These are phyloP conservation scores for Marasmarcha lunaedactyla DNA, from an alignment of 2,888 invertebrate genomes.

Conservation along the genomic window DNA sequence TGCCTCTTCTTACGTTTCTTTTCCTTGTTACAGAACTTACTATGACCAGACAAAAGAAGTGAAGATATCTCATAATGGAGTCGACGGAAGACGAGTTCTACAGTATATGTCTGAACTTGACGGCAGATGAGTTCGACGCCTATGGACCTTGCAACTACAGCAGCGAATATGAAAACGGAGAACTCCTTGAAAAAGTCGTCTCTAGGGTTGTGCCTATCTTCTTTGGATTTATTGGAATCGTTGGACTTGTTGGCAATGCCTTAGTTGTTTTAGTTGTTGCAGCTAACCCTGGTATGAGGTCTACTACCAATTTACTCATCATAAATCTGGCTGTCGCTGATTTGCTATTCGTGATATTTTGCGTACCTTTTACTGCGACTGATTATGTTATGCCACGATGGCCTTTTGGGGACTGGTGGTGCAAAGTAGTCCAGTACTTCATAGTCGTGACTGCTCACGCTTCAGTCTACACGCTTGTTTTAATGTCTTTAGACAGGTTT, in stretches of 20 bases:
- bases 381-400: slow-evolving; percentile 89
- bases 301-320: slow-evolving; percentile 92
- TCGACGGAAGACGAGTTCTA: slow-evolving; percentile 55
- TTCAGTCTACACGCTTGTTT: slow-evolving; percentile 91
- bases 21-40: not conserved
- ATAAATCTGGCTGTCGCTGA: slow-evolving; percentile 92
- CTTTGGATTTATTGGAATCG: slow-evolving; percentile 86
- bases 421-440: slow-evolving; percentile 91
- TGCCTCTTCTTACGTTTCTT: no score
- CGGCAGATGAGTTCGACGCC: slow-evolving; percentile 35
- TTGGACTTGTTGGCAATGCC: slow-evolving; percentile 91
- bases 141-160: slow-evolving; percentile 47
- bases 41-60: not conserved
- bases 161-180: slow-evolving; percentile 56
- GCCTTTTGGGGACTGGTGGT: slow-evolving; percentile 93
- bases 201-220: slow-evolving; percentile 82
- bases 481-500: slow-evolving; percentile 93
- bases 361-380: slow-evolving; percentile 94
- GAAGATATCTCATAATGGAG: slow-evolving; percentile 29
- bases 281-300: slow-evolving; percentile 91
- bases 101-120: slow-evolving; percentile 52
- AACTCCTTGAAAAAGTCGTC: slow-evolving; percentile 74
- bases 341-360: slow-evolving; percentile 90
- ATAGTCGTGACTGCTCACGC: slow-evolving; percentile 94
- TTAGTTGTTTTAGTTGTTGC: slow-evolving; percentile 90